Evolutionary conservation across 2,113 vertebrate genomes (phyloP).

Genomic region (Vulpes vulpes): DNA sequence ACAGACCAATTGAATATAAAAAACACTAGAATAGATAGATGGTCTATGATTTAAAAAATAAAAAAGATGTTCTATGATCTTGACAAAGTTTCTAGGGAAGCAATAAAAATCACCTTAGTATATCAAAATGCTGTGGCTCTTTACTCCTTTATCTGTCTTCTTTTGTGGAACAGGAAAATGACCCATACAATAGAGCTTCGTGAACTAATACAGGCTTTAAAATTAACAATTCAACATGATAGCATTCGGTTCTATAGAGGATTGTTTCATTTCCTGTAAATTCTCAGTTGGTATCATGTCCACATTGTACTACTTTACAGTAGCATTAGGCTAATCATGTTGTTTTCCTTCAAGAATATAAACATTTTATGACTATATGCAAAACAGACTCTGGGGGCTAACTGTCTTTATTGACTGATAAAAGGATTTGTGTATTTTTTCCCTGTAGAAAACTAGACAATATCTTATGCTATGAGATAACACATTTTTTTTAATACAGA

Average conservation of each 20-base stretch:
- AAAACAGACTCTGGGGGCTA: slow-evolving; percentile 32
- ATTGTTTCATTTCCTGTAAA: slow-evolving; percentile 22
- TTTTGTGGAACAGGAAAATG: not conserved
- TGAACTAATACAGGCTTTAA: slow-evolving; percentile 6
- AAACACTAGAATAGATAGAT: too few species aligned
- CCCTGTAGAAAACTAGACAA: not conserved
- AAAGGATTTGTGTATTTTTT: not conserved
- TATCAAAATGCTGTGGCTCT: not conserved
- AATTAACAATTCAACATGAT: slow-evolving; percentile 7
- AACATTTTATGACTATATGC: slow-evolving; percentile 1
- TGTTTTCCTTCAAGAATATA: slow-evolving; percentile 20
- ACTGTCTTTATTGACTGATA: not conserved
- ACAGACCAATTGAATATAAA: not conserved
- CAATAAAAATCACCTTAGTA: not conserved
- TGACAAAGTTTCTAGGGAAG: not conserved
- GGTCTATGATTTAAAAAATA: too few species aligned
- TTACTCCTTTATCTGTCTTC: not conserved
- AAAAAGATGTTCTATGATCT: not conserved
- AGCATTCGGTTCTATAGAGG: slow-evolving; percentile 2
- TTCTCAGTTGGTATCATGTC: not conserved
- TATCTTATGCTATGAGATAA: not conserved
- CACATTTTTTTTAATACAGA: not conserved
- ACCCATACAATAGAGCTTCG: not conserved
- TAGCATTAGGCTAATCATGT: slow-evolving; percentile 64
- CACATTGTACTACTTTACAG: not conserved